These are phyloP conservation scores for Saxicola maurus DNA, from an alignment of 2,797 vertebrate genomes.

Conservation along the genomic window DNA sequence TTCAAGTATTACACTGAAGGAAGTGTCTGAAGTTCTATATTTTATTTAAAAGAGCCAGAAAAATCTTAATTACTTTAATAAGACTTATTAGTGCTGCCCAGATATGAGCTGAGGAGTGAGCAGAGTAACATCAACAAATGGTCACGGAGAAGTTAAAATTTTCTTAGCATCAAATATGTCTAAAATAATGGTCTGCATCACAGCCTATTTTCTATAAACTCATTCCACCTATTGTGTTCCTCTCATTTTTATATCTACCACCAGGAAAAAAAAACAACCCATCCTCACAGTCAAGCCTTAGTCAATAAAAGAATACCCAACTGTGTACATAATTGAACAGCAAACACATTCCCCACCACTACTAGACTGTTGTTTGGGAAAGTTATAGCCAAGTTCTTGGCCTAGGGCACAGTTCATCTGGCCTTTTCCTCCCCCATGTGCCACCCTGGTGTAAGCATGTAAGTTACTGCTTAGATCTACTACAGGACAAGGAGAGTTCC, in stretches of 20 bases:
- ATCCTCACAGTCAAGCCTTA: neutral
- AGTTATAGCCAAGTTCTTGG: neutral
- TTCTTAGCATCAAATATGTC: neutral
- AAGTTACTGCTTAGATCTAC: neutral
- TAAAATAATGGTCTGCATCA: neutral
- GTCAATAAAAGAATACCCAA: neutral
- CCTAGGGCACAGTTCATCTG: neutral
- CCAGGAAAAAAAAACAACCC: too few relatives aligned
- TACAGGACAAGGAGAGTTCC: neutral
- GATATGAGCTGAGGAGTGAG: fast-evolving
- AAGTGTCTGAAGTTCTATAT: neutral
- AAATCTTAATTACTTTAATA: neutral
- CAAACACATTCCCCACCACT: neutral
- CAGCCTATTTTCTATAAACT: neutral
- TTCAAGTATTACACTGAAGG: neutral
- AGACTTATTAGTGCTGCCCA: neutral
- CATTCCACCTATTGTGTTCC: neutral
- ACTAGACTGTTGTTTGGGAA: neutral
- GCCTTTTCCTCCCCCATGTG: fast-evolving
- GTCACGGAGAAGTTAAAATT: neutral
- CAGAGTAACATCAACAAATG: neutral
- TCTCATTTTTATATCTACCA: neutral
- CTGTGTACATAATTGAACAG: neutral
- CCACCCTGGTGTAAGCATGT: neutral
- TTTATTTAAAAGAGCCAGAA: neutral